Evolutionary conservation across 2,797 vertebrate genomes (phyloP).

Genomic region (Myotis myotis): DNA sequence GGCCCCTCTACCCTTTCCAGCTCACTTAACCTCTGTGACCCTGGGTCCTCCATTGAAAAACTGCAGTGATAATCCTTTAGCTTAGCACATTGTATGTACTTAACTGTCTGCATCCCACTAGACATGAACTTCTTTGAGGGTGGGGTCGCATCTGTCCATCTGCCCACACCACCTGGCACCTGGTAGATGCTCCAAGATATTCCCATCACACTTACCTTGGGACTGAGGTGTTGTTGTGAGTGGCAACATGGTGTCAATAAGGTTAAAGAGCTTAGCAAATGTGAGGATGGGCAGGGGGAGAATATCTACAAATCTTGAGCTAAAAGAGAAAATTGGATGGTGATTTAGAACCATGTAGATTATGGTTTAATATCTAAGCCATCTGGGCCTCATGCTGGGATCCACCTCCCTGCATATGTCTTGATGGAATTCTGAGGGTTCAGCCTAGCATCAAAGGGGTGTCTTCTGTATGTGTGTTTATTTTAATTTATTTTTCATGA

Average conservation of each 20-base stretch:
- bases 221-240: background rate
- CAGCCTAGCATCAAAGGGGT: constrained; percentile 17
- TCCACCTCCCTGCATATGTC: background rate
- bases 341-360: constrained; percentile 43
- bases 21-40: background rate
- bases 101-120: background rate
- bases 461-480: constrained; percentile 8
- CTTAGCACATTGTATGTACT: background rate
- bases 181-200: background rate
- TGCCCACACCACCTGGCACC: background rate
- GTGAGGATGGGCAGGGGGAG: background rate
- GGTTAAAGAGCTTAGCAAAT: background rate
- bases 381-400: constrained; percentile 42
- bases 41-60: background rate
- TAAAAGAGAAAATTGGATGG: constrained; percentile 28
- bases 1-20: background rate
- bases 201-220: background rate
- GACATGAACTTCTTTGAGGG: background rate
- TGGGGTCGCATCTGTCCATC: background rate
- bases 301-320: constrained; percentile 1
- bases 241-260: background rate
- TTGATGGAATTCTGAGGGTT: constrained; percentile 33
- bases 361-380: constrained; percentile 48
- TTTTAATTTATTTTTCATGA: background rate
- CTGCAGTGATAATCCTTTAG: background rate